Evolutionary conservation across 1,140 invertebrate genomes (phyloP).

Genomic region (Phthorimaea operculella): DNA sequence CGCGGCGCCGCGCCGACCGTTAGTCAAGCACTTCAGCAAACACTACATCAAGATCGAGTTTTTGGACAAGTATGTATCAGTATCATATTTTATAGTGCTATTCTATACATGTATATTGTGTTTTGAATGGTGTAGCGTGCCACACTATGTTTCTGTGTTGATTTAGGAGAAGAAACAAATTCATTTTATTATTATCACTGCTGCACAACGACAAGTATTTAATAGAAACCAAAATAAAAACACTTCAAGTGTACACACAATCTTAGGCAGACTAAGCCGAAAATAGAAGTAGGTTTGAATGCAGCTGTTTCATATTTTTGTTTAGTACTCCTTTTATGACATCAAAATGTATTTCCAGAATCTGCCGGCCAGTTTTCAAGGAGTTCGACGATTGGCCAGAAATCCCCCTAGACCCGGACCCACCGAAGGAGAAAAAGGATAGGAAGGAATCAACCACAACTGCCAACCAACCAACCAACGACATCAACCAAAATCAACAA

Average conservation of each 20-base stretch:
- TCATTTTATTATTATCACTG: background rate
- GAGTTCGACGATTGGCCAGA: slow-evolving; percentile 62
- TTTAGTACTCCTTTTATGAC: background rate
- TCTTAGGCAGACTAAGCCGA: no score
- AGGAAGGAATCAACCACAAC: slow-evolving; percentile 33
- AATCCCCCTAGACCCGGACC: slow-evolving; percentile 55
- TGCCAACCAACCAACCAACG: slow-evolving; percentile 23
- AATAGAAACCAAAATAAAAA: no score
- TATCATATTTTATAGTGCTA: slow-evolving; percentile 17
- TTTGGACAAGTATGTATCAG: slow-evolving; percentile 63
- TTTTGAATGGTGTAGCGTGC: no score
- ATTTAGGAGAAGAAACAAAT: no score
- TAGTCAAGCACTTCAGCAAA: slow-evolving; percentile 59
- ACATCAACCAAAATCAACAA: slow-evolving; percentile 14
- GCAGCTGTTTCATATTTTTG: background rate
- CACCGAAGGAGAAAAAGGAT: slow-evolving; percentile 50
- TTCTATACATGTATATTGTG: no score
- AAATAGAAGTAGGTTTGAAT: background rate
- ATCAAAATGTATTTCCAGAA: slow-evolving; percentile 28
- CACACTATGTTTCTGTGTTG: no score
- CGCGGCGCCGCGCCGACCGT: slow-evolving; percentile 53
- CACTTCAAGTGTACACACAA: no score
- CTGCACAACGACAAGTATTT: no score
- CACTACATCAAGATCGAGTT: slow-evolving; percentile 66
- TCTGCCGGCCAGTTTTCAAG: slow-evolving; percentile 57